These are phyloP conservation scores for Lordiphosa andalusiaca DNA, from an alignment of 2,888 invertebrate species.

Conservation along the genomic window DNA sequence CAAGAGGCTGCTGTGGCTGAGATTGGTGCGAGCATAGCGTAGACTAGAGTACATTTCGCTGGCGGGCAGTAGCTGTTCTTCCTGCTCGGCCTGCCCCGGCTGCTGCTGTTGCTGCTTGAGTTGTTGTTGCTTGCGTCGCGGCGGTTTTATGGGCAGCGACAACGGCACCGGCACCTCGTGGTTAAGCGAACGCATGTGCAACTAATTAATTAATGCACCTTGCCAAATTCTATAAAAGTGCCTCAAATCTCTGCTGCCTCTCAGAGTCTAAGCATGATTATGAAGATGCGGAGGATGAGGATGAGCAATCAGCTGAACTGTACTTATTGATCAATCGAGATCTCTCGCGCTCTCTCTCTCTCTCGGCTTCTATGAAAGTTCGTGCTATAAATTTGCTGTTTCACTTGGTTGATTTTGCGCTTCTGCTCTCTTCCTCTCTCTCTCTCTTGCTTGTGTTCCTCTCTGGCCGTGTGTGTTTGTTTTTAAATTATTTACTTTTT, in stretches of 20 bases:
- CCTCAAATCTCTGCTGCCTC: not conserved
- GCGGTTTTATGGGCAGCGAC: slow-evolving; percentile 50
- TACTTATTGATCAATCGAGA: slow-evolving; percentile 4
- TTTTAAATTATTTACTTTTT: slow-evolving; percentile 62
- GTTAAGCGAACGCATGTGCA: slow-evolving; percentile 12
- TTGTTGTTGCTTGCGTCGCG: slow-evolving; percentile 36
- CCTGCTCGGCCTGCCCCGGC: slow-evolving; percentile 9
- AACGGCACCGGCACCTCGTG: slow-evolving; percentile 35
- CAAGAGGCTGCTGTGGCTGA: slow-evolving; percentile 78
- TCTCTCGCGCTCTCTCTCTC: slow-evolving; percentile 3
- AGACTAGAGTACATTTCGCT: slow-evolving; percentile 76
- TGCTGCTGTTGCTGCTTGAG: slow-evolving; percentile 21
- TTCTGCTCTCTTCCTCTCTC: no score
- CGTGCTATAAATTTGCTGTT: slow-evolving; percentile 27
- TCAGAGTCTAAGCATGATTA: slow-evolving; percentile 1
- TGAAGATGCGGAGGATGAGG: not conserved
- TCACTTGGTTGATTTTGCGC: slow-evolving; percentile 38
- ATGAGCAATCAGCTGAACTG: slow-evolving; percentile 3
- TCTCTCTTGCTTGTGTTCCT: slow-evolving; percentile 15
- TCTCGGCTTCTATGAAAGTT: not conserved
- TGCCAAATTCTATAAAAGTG: slow-evolving; percentile 10
- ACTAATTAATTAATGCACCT: slow-evolving; percentile 10
- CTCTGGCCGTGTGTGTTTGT: slow-evolving; percentile 16
- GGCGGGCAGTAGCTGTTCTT: slow-evolving; percentile 7
- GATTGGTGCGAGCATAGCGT: slow-evolving; percentile 78